Conservation (phyloP, 2,797 vertebrate species). For the Hapalemur alaotrensis region DNA sequence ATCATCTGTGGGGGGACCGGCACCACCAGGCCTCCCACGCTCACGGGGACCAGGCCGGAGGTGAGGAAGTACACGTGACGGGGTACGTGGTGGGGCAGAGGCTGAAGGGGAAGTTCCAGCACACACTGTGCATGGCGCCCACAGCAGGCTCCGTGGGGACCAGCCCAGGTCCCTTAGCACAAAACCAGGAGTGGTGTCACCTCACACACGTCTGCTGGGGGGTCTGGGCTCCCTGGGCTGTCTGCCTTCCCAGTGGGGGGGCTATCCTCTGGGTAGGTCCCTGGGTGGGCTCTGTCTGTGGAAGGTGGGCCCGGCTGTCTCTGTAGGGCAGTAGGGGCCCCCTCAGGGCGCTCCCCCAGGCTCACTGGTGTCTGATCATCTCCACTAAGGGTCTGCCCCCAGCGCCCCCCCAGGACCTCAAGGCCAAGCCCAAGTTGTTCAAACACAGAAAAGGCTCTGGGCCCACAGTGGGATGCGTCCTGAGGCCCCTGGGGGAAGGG, state of each 20-base stretch:
- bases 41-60: background rate
- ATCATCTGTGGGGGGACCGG: background rate
- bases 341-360: background rate
- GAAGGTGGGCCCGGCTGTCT: background rate
- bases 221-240: background rate
- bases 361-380: background rate
- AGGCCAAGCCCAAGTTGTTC: background rate
- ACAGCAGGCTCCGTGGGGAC: background rate
- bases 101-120: background rate
- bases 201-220: background rate
- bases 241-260: background rate
- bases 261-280: background rate
- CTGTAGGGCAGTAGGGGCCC: background rate
- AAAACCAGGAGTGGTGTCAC: background rate
- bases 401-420: background rate
- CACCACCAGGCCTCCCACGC: background rate
- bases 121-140: background rate
- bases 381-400: background rate
- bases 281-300: background rate
- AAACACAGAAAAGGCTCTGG: background rate
- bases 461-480: background rate
- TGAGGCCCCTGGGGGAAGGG: background rate
- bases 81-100: background rate
- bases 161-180: too few relatives aligned
- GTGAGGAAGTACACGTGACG: background rate